These are phyloP conservation scores for Oscheius onirici DNA, from an alignment of 2,888 invertebrate species.

Conservation along the genomic window DNA sequence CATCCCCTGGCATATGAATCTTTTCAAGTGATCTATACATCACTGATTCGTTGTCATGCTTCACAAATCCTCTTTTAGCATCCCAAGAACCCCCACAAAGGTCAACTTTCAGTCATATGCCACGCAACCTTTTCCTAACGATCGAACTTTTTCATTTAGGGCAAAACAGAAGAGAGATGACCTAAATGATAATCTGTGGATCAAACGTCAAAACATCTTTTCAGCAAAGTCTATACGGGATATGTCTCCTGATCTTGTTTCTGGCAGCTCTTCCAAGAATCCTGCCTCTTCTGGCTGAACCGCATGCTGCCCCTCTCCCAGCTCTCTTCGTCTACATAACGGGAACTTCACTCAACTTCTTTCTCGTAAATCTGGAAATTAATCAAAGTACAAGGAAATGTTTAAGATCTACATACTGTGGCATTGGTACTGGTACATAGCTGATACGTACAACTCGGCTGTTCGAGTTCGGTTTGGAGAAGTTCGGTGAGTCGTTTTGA, in stretches of 20 bases:
- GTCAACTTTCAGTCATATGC: too few relatives aligned
- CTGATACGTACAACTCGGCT: slow-evolving; percentile 53
- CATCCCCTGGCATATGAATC: too few relatives aligned
- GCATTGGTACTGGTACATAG: slow-evolving; percentile 69
- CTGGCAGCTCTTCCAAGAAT: slow-evolving; percentile 64
- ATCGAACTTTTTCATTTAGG: too few relatives aligned
- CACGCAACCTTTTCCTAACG: too few relatives aligned
- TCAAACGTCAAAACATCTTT: slow-evolving; percentile 27
- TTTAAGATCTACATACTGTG: slow-evolving; percentile 66
- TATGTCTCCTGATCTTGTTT: slow-evolving; percentile 65
- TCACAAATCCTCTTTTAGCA: too few relatives aligned
- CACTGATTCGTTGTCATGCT: too few relatives aligned
- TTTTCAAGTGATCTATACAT: too few relatives aligned
- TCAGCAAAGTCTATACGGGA: slow-evolving; percentile 68
- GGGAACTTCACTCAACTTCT: slow-evolving; percentile 65
- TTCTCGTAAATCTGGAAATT: slow-evolving; percentile 49
- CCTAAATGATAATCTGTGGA: neutral
- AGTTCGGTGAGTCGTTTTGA: neutral
- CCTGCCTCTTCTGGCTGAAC: slow-evolving; percentile 44
- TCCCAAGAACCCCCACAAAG: too few relatives aligned
- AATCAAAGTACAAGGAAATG: too few relatives aligned
- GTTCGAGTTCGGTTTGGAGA: slow-evolving; percentile 48
- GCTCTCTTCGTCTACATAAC: slow-evolving; percentile 60
- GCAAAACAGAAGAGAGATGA: neutral
- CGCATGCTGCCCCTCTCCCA: slow-evolving; percentile 58